Evolutionary conservation across 1,140 invertebrate species (phyloP).

Genomic region (Lepidurus apus): DNA sequence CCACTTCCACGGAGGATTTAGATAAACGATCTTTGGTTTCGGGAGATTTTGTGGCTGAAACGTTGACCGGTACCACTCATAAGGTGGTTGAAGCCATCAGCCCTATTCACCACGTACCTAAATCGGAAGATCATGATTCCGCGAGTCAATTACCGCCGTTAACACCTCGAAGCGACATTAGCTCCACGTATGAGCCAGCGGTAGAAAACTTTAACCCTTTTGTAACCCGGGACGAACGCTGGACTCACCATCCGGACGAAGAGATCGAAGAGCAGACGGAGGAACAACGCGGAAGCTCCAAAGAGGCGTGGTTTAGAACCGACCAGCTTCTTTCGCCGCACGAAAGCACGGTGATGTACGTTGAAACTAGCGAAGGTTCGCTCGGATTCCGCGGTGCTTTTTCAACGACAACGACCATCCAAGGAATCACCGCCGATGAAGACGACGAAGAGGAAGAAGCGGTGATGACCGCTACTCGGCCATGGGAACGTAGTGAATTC

Average conservation of each 20-base stretch:
- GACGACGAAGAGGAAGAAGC: conserved; percentile 2
- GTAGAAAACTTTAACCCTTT: background rate
- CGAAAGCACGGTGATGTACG: background rate
- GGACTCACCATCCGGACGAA: background rate
- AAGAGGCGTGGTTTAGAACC: background rate
- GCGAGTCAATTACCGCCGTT: conserved; percentile 4
- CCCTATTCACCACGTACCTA: background rate
- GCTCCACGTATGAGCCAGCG: background rate
- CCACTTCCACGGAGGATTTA: background rate
- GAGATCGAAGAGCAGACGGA: background rate
- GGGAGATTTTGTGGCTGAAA: background rate
- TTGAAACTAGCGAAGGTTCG: background rate
- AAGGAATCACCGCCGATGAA: background rate
- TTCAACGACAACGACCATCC: background rate
- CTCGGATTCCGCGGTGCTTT: background rate
- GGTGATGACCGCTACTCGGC: background rate
- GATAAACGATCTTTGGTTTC: background rate
- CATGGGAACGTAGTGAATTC: conserved; percentile 3
- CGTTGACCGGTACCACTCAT: background rate
- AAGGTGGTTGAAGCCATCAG: background rate
- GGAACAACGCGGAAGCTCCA: background rate
- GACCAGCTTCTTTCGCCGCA: background rate
- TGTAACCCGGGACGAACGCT: background rate
- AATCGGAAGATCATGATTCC: background rate
- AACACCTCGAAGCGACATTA: conserved; percentile 30